A percentile compares a stretch with the other conserved stretches of the same genome.
These are phyloP conservation scores for Mus musculus DNA, from an alignment of 2,113 vertebrate species.

Conservation along the genomic window DNA sequence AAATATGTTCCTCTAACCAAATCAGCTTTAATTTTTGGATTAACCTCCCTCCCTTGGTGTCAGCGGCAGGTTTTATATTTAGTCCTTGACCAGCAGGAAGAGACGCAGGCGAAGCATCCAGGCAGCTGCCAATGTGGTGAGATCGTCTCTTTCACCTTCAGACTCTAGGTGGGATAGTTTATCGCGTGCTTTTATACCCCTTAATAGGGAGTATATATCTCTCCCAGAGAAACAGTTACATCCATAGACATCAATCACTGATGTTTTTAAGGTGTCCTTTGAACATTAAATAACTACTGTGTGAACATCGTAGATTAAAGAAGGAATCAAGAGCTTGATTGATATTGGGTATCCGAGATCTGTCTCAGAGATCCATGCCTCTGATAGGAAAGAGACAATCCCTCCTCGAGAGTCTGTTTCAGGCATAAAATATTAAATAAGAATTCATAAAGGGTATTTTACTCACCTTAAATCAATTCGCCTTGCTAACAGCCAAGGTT, in stretches of 20 bases:
- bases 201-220: conserved; percentile 57
- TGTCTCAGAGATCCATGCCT: conserved; percentile 44
- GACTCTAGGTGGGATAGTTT: conserved; percentile 37
- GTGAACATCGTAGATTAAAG: conserved; percentile 63
- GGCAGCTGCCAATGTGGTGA: background rate
- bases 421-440: conserved; percentile 80
- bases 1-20: conserved; percentile 54
- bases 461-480: conserved; percentile 76
- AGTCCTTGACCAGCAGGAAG: conserved; percentile 35
- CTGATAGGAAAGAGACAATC: conserved; percentile 20
- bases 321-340: conserved; percentile 75
- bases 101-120: background rate
- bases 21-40: conserved; percentile 62
- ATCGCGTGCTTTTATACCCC: conserved; percentile 34
- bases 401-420: conserved; percentile 58
- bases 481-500: conserved; percentile 57
- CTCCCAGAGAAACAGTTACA: conserved; percentile 55
- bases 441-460: conserved; percentile 77
- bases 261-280: conserved; percentile 65
- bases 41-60: conserved; percentile 26
- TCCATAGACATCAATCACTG: conserved; percentile 70
- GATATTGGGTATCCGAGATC: conserved; percentile 59
- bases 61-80: conserved; percentile 42
- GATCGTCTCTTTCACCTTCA: conserved; percentile 44
- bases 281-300: conserved; percentile 73